phyloP scores from a whole-genome alignment of 1,140 invertebrate genomes.

The Coptotermes formosanus region DNA sequence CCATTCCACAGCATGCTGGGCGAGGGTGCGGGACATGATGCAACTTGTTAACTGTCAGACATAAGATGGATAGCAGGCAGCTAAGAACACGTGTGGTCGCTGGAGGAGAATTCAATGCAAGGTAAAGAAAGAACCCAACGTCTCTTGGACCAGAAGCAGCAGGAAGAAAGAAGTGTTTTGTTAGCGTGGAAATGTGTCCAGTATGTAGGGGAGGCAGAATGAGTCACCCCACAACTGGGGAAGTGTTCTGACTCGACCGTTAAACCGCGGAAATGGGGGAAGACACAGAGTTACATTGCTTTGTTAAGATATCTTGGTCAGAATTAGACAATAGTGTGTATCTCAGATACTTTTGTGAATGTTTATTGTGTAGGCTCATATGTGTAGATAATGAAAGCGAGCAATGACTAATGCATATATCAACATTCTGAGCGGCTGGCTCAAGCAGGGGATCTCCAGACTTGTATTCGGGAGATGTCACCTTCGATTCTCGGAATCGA shows the following conservation, averaged over 20 bases:
- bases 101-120: not conserved
- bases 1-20: not conserved
- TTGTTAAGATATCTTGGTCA: too few relatives aligned
- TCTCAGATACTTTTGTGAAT: too few relatives aligned
- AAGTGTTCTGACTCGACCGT: not conserved
- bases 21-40: not conserved
- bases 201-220: not conserved
- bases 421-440: too few relatives aligned
- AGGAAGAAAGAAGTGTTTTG: conserved; percentile 7
- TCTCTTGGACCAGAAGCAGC: not conserved
- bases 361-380: too few relatives aligned
- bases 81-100: not conserved
- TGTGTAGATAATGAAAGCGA: too few relatives aligned
- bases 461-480: too few relatives aligned
- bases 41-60: not conserved
- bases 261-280: not conserved
- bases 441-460: too few relatives aligned
- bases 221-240: not conserved
- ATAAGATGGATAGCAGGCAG: not conserved
- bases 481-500: too few relatives aligned
- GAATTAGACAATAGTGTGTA: too few relatives aligned
- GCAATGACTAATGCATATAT: too few relatives aligned
- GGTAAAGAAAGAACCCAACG: not conserved
- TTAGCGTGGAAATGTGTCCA: not conserved
- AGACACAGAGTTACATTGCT: too few relatives aligned